Conservation (phyloP, 2,113 vertebrate species). For the Ascaphus truei region DNA sequence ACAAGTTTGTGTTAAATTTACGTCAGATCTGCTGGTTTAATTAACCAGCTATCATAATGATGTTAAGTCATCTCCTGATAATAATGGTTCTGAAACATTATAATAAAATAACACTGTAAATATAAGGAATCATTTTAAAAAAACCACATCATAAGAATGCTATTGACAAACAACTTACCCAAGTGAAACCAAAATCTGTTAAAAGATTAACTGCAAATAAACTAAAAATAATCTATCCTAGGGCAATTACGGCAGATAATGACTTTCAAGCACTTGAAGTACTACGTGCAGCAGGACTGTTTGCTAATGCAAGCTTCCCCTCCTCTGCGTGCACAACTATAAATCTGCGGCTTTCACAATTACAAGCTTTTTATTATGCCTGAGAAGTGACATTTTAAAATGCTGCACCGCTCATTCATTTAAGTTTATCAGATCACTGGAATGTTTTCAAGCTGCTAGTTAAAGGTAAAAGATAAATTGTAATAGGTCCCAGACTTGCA, state of each 20-base stretch:
- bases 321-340: conserved; percentile 31
- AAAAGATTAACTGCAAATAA: background rate
- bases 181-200: background rate
- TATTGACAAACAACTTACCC: background rate
- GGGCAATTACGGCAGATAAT: background rate
- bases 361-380: conserved; percentile 65
- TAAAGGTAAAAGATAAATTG: conserved; percentile 61
- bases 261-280: conserved; percentile 6
- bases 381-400: conserved; percentile 49
- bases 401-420: conserved; percentile 54
- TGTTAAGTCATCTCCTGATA: no score
- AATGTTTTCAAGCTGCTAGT: conserved; percentile 61
- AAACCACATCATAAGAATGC: no score
- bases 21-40: no score
- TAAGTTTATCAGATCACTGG: conserved; percentile 61
- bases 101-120: no score
- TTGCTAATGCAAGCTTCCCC: conserved; percentile 37
- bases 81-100: no score
- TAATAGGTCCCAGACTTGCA: conserved; percentile 59
- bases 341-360: conserved; percentile 48
- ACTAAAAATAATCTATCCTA: background rate
- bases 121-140: no score
- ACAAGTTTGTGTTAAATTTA: no score
- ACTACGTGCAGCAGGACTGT: conserved; percentile 11
- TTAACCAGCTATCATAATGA: no score